Evolutionary conservation across 1,140 invertebrate genomes (phyloP), one percentile per base, ranked within the genome.

Genomic region (Pseudachorutes palmiensis): DNA sequence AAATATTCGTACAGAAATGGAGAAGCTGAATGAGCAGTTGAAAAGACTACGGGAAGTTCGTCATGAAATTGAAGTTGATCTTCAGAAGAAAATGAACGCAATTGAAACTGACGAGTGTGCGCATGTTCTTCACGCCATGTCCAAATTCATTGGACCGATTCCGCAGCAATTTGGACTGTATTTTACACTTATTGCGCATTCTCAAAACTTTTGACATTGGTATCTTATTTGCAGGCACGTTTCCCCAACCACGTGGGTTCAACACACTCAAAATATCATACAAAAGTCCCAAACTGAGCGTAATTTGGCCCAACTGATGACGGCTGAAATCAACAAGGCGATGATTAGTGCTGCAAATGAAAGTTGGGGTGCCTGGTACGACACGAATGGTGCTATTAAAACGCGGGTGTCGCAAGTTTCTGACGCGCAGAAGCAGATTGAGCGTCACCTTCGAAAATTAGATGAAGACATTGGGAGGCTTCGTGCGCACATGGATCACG

Each of bases 91-190:
- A 55, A 65, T 69, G 14, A 49, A 67, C 22, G 70, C 70, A 28
- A 49, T 62, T n/a, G 67, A 69, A 33, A 72, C 70, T 5, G 70
- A 72, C 33, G 70, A 69, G 58, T 72, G 70, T 49, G 70, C 64
- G 2, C 66, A 67, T 65, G 14, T 67, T 16, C 63, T 72, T 0
- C 36, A 26, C 29, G 32, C 48, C 2, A 36, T 72, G 19, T 62
- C 58, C 2, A 36, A 33, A 45, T 67, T 69, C 62, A 69, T 72
- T 29, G 70, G 70, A 2, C 41, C 32, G 5, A 32, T 67, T 19
- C 36, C 36, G 19, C 5, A n/a, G n/a, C n/a, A n/a, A n/a, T n/a
- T n/a, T n/a, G n/a, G n/a, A n/a, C n/a, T n/a, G n/a, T n/a, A n/a
- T n/a, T n/a, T n/a, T n/a, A n/a, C n/a, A n/a, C n/a, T n/a, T n/a